A percentile compares a stretch with the other conserved stretches of the same genome.
phyloP scores from a whole-genome alignment of 2,113 vertebrate genomes.

The Papio anubis region DNA sequence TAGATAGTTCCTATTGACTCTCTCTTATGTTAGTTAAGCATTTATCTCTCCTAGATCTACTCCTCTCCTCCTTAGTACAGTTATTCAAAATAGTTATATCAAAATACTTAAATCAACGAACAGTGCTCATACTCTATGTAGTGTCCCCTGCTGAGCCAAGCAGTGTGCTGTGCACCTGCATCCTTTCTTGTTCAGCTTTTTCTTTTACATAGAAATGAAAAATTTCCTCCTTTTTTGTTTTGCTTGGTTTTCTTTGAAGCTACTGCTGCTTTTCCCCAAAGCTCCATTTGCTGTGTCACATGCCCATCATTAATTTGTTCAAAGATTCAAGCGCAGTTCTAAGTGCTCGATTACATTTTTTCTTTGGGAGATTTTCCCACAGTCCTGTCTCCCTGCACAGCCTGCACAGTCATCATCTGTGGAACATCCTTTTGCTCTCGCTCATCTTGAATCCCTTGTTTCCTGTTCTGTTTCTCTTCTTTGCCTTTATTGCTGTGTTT shows the following conservation, averaged over 20 bases:
- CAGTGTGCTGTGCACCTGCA: too few relatives aligned
- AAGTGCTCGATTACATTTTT: not conserved
- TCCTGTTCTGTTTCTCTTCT: not conserved
- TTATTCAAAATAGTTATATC: not conserved
- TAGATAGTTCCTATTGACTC: not conserved
- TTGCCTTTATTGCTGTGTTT: constrained; percentile 1
- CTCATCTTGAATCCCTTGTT: not conserved
- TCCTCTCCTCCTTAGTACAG: not conserved
- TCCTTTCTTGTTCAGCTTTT: not conserved
- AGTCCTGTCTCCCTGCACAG: not conserved
- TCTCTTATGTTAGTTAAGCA: not conserved
- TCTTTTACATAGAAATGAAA: not conserved
- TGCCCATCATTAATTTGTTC: not conserved
- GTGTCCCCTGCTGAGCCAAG: not conserved
- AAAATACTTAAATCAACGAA: not conserved
- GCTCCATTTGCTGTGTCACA: not conserved
- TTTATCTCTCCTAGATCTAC: not conserved
- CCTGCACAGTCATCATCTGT: not conserved
- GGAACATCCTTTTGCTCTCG: not conserved
- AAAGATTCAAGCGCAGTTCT: not conserved
- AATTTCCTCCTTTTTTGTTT: not conserved
- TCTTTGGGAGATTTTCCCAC: not conserved
- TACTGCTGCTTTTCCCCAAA: not conserved
- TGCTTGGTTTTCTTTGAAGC: not conserved
- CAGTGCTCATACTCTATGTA: not conserved